Conservation (phyloP, 1,140 invertebrate species). For the Lordiphosa clarofinis region DNA sequence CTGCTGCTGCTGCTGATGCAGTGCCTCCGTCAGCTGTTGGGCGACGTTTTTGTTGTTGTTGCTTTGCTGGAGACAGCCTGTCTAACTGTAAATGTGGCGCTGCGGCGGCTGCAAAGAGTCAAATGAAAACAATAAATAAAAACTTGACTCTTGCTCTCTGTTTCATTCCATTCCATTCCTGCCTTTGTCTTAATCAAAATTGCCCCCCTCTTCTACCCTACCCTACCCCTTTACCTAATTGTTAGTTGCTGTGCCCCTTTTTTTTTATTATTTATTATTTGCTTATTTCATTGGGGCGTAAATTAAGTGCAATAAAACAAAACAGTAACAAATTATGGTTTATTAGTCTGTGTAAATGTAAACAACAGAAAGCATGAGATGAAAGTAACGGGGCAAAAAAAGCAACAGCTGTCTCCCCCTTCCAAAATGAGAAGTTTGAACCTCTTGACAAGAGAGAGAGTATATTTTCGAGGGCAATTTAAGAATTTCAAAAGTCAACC, state of each 20-base stretch:
- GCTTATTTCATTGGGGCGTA: constrained; percentile 52
- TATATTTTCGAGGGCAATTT: too few relatives aligned
- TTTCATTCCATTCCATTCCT: constrained; percentile 32
- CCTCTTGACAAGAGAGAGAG: too few relatives aligned
- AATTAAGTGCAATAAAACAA: constrained; percentile 64
- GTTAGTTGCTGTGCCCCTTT: constrained; percentile 5
- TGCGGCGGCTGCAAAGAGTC: background rate
- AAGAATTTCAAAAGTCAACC: too few relatives aligned
- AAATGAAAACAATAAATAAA: background rate
- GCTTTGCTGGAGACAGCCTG: constrained; percentile 29
- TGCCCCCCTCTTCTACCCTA: constrained; percentile 23
- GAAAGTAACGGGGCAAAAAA: background rate
- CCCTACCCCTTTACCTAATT: background rate
- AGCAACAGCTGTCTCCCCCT: background rate
- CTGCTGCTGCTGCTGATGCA: background rate
- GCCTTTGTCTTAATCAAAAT: constrained; percentile 69
- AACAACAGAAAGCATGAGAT: constrained; percentile 7
- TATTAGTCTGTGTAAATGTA: background rate
- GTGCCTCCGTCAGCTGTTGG: constrained; percentile 12
- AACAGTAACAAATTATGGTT: background rate
- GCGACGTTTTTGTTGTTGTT: constrained; percentile 1
- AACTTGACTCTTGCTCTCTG: constrained; percentile 8
- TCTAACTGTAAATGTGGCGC: constrained; percentile 16
- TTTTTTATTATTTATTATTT: constrained; percentile 17
- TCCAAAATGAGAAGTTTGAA: too few relatives aligned